Base-by-base conservation (phyloP, 1,140 invertebrate genomes). In the Drosophila pallidifrons region DNA sequence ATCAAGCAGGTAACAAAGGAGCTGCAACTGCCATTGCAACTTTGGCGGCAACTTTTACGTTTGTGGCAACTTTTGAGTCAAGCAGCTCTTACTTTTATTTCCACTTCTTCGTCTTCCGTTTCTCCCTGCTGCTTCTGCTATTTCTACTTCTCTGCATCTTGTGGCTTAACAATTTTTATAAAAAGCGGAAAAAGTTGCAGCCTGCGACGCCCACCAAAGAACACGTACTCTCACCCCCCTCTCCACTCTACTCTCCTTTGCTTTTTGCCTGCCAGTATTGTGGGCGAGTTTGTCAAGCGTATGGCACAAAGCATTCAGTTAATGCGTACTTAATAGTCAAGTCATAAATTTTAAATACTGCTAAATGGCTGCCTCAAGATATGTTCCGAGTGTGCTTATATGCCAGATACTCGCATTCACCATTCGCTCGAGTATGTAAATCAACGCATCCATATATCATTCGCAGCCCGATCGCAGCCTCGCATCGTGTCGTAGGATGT, bases 331-430 rank as follows among this genome's bases (percentile, higher is more conserved):
- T 89, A 89, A 89, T 89, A 85, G 85, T 81, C 85, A 81, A 83
- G 86, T 89, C 85, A 89, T 89, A 89, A 89, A 89, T 89, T 89
- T 89, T 89, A 89, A 89, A 89, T 85, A 85, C 85, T 89, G 81
- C 78, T 89, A 90, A 89, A 89, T 88, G 83, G 85, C 81, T 74
- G 85, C 81, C 77, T 80, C 85, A 89, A 89, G 83, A 73, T 73
- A 65, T 79, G 74, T 79, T 79, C 67, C 32, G 64, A 73, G 69
- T 77, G 69, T 80, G 75, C 75, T 80, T 77, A 80, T 65, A 61
- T 77, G 69, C 72, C 60, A 74, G 52, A 89, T 81, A 89, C 69
- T 71, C 70, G 66, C 77, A 45, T 11, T 32, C 32, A 43, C 35
- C 35, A 52, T 41, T 30, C 55, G n/a, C 25, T 46, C 28, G 65